A percentile compares a stretch with the other conserved stretches of the same genome.
phyloP scores from a whole-genome alignment of 92 coral and sea anemone species.

The Palythoa heliodiscus region DNA sequence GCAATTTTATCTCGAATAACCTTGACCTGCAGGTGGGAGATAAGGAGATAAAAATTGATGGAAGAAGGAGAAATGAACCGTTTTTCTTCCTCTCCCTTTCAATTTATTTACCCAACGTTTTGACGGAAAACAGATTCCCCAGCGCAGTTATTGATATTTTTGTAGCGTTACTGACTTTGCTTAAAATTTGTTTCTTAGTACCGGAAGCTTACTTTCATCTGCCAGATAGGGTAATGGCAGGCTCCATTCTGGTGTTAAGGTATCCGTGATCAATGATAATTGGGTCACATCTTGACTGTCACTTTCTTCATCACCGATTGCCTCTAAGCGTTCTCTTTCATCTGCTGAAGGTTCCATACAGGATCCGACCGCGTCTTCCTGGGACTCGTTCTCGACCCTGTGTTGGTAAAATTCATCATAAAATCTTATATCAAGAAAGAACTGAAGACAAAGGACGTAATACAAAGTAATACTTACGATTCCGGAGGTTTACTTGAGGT shows the following conservation, averaged over 20 bases:
- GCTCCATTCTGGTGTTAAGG: neutral
- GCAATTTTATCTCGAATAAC: too few relatives aligned
- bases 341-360: conserved; percentile 30
- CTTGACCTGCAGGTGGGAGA: too few relatives aligned
- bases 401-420: neutral
- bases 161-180: neutral
- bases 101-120: too few relatives aligned
- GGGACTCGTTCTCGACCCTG: neutral
- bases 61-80: too few relatives aligned
- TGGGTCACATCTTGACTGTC: neutral
- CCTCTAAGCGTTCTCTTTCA: conserved; percentile 29
- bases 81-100: too few relatives aligned
- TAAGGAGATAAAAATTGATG: too few relatives aligned
- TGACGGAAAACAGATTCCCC: too few relatives aligned
- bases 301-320: conserved; percentile 17
- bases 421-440: neutral
- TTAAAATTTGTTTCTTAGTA: neutral
- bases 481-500: neutral
- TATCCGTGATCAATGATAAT: too few relatives aligned
- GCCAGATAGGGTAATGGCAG: neutral
- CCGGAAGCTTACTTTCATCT: conserved; percentile 10
- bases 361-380: conserved; percentile 20
- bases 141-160: too few relatives aligned
- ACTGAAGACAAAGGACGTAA: neutral
- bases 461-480: neutral